Evolutionary conservation across 2,888 invertebrate genomes (phyloP), one percentile per base, ranked within the genome.

Genomic region (Lissonota sp.): DNA sequence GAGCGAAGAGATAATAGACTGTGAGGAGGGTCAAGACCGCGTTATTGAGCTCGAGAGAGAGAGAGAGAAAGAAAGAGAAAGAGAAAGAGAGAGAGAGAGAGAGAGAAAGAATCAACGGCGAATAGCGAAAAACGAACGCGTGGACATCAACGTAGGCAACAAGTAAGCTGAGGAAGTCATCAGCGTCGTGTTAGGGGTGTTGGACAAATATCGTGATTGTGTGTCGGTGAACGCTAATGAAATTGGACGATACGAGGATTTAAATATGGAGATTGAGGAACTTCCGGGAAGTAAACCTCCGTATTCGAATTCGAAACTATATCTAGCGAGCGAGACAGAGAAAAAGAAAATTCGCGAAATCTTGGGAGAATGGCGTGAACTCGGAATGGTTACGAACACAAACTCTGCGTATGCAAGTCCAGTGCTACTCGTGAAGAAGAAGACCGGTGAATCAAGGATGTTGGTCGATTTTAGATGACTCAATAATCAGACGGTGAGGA

Each of bases 391-490:
- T 5, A 60, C 49, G 8, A 79, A 81, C 42, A 76, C 79, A 2
- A 58, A 62, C 37, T 84, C 78, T 7, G 69, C 72, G 39, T 84
- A 77, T 39, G 80, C 83, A 10, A 84, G 79, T 60, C 84, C 83
- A 5, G 82, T 74, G 5, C 58, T 84, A 7, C 60, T 84, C 14
- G 77, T 85, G 3, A 79, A 79, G 7, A 84, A 84, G 12, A 71
- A 78, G 8, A 79, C 64, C 7, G 79, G 83, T 5, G 77, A 81
- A 51, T 76, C 76, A 3, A 69, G 83, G 26, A 26, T 26, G 26
- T 1, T 26, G 26, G 26, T 2, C 3, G 26, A 26, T 26, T 26
- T 26, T 26, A 1, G 26, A 60, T 40, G 60, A 40, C 49, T 67
- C 44, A 80, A 80, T 55, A 60, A 49, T 10, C 71, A 26, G 3